Evolutionary conservation across 2,888 invertebrate species (phyloP).

Genomic region (Phengaris arion): DNA sequence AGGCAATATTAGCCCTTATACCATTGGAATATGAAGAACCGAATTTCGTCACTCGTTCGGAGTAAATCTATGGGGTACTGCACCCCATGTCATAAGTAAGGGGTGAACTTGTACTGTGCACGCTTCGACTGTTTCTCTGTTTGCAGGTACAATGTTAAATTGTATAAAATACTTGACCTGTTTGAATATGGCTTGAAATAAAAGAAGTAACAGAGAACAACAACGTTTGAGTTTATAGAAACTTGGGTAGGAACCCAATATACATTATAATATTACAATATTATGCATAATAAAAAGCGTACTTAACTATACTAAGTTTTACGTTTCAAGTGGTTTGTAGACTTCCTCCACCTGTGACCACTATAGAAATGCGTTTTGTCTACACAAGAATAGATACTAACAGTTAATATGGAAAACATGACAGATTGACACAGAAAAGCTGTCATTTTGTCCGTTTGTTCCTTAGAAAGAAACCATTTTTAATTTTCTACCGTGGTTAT

Average conservation of each 20-base stretch:
- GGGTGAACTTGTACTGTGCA: neutral
- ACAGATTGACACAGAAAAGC: no score
- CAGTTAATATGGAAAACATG: no score
- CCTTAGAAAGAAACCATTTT: no score
- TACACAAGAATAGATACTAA: no score
- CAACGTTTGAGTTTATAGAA: neutral
- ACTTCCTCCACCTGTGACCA: no score
- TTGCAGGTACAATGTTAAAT: slow-evolving; percentile 8
- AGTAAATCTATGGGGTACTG: neutral
- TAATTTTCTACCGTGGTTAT: no score
- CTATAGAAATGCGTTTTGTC: no score
- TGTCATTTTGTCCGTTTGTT: no score
- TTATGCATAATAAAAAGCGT: no score
- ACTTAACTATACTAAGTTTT: no score
- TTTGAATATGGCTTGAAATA: neutral
- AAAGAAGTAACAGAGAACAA: neutral
- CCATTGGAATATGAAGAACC: slow-evolving; percentile 33
- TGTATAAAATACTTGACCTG: slow-evolving; percentile 2
- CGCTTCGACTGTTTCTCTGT: neutral
- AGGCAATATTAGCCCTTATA: slow-evolving; percentile 30
- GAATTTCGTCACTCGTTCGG: slow-evolving; percentile 42
- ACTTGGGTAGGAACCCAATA: neutral
- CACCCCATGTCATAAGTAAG: neutral
- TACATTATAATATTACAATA: no score
- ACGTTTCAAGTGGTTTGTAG: no score